Base-by-base conservation (phyloP, 2,888 invertebrate genomes). In the Ectemnius continuus region DNA sequence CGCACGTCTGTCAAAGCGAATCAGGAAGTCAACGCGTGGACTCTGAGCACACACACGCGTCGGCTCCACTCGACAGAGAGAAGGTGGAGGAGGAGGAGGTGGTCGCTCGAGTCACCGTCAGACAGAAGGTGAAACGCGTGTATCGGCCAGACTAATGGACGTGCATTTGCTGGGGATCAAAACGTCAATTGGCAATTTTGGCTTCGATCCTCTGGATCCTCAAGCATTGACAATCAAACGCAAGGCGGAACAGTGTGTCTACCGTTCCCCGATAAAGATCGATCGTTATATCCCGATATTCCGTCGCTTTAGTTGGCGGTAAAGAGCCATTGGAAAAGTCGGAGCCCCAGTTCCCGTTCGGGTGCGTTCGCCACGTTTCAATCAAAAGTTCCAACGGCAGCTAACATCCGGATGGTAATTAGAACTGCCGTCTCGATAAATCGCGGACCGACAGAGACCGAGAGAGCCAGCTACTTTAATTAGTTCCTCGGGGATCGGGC, bases 1-100 rank as follows among this genome's bases (percentile, higher is more conserved):
- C 82, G 76, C 83, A 78, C 80, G 79, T 79, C 82, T 79, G 82
- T 82, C 82, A 82, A 82, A 82, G 82, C 82, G 76, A 82, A 82
- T 82, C 80, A 76, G 79, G 76, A 80, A 76, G 83, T 82, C 72
- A 79, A 76, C 78, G 75, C 68, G 70, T 46, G 52, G 52, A 78
- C 48, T 59, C 57, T 72, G 48, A 62, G 62, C 62, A 70, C 70
- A 67, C 36, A 36, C 36, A 11, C 14, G 69, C 57, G 72, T 11
- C 36, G 8, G 36, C 11, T 36, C 8, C 36, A 36, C 36, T 11
- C 36, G 1, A 36, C 8, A 36, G 36, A 11, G 36, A 36, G 36
- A 8, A 36, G 36, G 8, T 3, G 36, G 4, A 36, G 36, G 1
- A 36, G 36, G 5, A 11, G 36, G 8, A 8, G 36, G 36, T 23